Base-by-base conservation (phyloP, 2,888 invertebrate species). In the Acheta domesticus region DNA sequence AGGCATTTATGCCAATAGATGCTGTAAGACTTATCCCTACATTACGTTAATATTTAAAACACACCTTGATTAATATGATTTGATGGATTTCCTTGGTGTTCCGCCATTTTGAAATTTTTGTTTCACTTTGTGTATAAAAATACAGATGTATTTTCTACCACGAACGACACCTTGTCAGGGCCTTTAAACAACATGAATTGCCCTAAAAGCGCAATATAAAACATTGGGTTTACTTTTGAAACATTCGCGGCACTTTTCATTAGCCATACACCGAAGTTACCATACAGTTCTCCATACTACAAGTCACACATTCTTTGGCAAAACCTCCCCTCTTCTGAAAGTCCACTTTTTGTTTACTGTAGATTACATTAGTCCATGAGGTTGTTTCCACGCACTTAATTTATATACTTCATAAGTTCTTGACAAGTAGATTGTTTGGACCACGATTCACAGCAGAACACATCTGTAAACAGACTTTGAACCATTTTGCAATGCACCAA, bases 81-180 rank as follows among this genome's bases (percentile, higher is more conserved):
- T 86, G 91, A 89, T 85, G 91, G 90, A 88, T 92, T 90, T 87
- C 91, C 91, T 88, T 91, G 90, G 89, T 91, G 91, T 88, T 92
- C 92, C 89, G 92, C 92, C 92, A 93, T 93, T 89, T 87, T 88
- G 86, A 49, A 79, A 77, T 77, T 78, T 76, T 73, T 11, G 76
- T 73, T 62, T 77, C 77, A 20, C 78, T 80, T 76, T 76, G 49
- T 75, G 21, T 73, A 49, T 79, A 82, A 74, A 81, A 75, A 77
- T 77, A 49, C 11, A 74, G 49, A 48, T 23, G 12, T 36, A 78
- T 74, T 21, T 74, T 48, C 16, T 48, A 49, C 49, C n/a, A 20
- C 73, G 48, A 76, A 50, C 49, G 80, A 76, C 14, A 78, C 76
- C 78, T 78, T 78, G 21, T 75, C 74, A 76, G 77, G 48, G 73